Conservation (phyloP, 2,888 invertebrate genomes). For the Allophyes oxyacanthae region DNA sequence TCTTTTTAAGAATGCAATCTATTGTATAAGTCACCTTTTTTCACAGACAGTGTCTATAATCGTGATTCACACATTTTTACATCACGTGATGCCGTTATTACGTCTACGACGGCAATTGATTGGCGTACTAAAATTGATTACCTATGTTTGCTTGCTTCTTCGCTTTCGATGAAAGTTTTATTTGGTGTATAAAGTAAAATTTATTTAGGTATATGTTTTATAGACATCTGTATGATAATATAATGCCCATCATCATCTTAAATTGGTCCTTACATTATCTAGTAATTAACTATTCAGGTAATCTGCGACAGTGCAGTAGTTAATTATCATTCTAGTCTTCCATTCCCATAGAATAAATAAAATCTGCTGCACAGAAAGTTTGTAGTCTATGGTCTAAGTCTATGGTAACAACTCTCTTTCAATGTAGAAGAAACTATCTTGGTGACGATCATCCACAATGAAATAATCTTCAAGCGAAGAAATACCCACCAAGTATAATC, state of each 20-base stretch:
- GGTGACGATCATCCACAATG: no score
- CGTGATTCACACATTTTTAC: constrained; percentile 12
- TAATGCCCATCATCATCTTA: no score
- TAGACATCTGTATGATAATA: neutral
- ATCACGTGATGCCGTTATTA: constrained; percentile 38
- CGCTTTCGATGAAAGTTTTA: constrained; percentile 5
- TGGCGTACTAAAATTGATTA: constrained; percentile 41
- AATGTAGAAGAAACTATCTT: neutral
- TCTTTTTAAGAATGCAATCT: constrained; percentile 5
- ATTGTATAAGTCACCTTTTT: constrained; percentile 5
- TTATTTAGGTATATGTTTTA: neutral
- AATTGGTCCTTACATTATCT: neutral
- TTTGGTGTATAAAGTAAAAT: neutral
- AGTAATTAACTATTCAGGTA: no score
- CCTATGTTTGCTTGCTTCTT: constrained; percentile 35
- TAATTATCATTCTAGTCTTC: no score
- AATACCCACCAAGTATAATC: no score
- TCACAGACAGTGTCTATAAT: constrained; percentile 12
- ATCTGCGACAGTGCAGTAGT: no score
- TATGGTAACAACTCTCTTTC: neutral
- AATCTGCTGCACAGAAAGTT: no score
- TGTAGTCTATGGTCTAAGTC: no score
- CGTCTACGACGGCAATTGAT: constrained; percentile 40
- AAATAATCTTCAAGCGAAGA: no score
- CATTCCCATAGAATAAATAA: no score